A percentile compares a stretch with the other conserved stretches of the same genome.
Evolutionary conservation across 2,888 invertebrate genomes (phyloP).

Genomic region (Nephrotoma flavescens): DNA sequence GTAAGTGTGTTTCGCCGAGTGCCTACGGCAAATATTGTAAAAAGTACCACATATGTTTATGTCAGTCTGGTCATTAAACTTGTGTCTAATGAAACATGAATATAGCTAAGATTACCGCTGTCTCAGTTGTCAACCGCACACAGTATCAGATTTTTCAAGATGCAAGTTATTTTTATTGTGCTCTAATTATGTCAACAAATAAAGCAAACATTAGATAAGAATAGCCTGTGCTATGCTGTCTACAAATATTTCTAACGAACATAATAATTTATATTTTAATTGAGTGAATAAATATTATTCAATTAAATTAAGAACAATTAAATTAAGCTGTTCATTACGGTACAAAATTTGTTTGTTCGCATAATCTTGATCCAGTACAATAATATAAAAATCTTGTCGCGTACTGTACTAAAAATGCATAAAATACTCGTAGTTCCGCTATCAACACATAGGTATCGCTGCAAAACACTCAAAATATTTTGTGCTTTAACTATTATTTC

Average conservation of each 20-base stretch:
- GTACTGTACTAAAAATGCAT: too few relatives aligned
- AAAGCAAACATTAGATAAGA: not conserved
- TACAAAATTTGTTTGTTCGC: too few relatives aligned
- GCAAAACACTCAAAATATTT: not conserved
- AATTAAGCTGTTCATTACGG: not conserved
- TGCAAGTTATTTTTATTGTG: not conserved
- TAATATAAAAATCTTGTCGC: too few relatives aligned
- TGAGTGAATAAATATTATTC: not conserved
- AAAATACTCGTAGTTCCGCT: not conserved
- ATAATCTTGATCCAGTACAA: too few relatives aligned
- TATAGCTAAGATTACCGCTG: too few relatives aligned
- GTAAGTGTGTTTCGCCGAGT: too few relatives aligned
- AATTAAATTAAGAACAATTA: not conserved
- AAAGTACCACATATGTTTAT: too few relatives aligned
- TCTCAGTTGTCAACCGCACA: not conserved
- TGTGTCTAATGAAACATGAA: too few relatives aligned
- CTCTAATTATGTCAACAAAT: not conserved
- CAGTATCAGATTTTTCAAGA: not conserved
- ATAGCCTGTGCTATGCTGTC: too few relatives aligned
- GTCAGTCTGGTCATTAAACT: too few relatives aligned
- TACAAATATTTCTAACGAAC: not conserved
- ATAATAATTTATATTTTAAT: not conserved
- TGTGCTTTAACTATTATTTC: not conserved
- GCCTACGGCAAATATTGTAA: too few relatives aligned
- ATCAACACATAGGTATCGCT: not conserved